Percentiles rank a stretch among this genome's conserved stretches.
These are phyloP conservation scores for Condylostylus longicornis DNA, from an alignment of 1,140 invertebrate species.

Conservation along the genomic window DNA sequence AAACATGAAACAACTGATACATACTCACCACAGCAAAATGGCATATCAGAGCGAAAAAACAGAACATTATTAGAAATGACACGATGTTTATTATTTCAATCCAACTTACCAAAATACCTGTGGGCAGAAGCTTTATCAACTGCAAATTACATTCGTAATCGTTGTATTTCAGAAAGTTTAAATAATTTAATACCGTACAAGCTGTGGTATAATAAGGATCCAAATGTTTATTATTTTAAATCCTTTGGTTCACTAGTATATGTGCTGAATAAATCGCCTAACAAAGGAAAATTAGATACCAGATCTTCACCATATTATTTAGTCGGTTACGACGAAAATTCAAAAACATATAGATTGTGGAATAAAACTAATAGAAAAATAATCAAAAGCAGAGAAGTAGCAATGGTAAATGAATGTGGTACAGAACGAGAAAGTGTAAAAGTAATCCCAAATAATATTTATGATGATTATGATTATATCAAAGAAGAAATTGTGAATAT, in stretches of 20 bases:
- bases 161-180: constrained; percentile 17
- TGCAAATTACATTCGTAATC: constrained; percentile 7
- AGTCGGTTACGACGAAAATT: constrained; percentile 17
- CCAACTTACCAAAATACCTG: constrained; percentile 22
- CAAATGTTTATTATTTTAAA: background rate
- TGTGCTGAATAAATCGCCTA: constrained; percentile 9
- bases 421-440: constrained; percentile 9
- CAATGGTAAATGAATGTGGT: constrained; percentile 7
- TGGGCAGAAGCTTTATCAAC: constrained; percentile 35
- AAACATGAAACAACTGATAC: constrained; percentile 13
- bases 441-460: background rate
- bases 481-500: too few relatives aligned
- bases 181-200: constrained; percentile 15
- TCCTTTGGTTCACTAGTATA: constrained; percentile 6
- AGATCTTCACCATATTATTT: constrained; percentile 15
- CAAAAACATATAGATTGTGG: constrained; percentile 18
- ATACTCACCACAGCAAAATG: constrained; percentile 26
- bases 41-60: constrained; percentile 18
- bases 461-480: background rate
- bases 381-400: constrained; percentile 16
- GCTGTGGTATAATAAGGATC: constrained; percentile 12
- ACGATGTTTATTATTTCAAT: constrained; percentile 14
- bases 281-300: constrained; percentile 12
- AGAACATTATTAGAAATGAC: constrained; percentile 19
- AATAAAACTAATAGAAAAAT: constrained; percentile 13